Evolutionary conservation across 2,797 vertebrate species (phyloP), one percentile per base, ranked within the genome.

Genomic region (Myotis vivesi): DNA sequence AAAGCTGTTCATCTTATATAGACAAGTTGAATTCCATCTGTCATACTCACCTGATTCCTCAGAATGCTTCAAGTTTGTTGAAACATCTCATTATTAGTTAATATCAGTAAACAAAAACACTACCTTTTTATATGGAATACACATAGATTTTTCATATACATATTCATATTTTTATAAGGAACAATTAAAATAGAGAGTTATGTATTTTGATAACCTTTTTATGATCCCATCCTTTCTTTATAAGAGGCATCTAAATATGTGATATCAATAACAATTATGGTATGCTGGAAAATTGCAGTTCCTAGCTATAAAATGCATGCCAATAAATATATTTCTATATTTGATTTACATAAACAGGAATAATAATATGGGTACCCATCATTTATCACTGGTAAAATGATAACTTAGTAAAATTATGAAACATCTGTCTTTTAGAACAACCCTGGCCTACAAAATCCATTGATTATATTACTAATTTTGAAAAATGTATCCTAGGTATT

Each of bases 321-420:
- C 71, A 59, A 92, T 25, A 86, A 88, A 92, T 82, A 36, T 23
- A 68, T 88, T 87, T 89, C 55, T 89, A 30, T 64, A 91, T 71
- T 89, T 69, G 8, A 86, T 77, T 87, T 89, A 72, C 41, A 79
- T 76, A 89, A 57, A 86, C 83, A 84, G 80, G 62, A 87, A 87
- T 92, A 71, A 92, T 85, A 72, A 19, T 75, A 8, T 93, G 30
- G 33, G 38, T 20, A 92, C 16, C 41, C 33, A 71, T 68, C 2
- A 83, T 92, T 92, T 92, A 64, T 87, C 44, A 51, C 30, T 94
- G 51, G 53, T 79, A 79, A 88, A 87, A 87, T 68, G 25, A 76
- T 89, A 92, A 94, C 82, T 92, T 64, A 64, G 13, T 92, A 62
- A 91, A 92, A 95, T 93, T 93, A 75, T 55, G 80, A 91, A 96